phyloP scores from a whole-genome alignment of 2,888 invertebrate species.

The Drosophila prolongata region DNA sequence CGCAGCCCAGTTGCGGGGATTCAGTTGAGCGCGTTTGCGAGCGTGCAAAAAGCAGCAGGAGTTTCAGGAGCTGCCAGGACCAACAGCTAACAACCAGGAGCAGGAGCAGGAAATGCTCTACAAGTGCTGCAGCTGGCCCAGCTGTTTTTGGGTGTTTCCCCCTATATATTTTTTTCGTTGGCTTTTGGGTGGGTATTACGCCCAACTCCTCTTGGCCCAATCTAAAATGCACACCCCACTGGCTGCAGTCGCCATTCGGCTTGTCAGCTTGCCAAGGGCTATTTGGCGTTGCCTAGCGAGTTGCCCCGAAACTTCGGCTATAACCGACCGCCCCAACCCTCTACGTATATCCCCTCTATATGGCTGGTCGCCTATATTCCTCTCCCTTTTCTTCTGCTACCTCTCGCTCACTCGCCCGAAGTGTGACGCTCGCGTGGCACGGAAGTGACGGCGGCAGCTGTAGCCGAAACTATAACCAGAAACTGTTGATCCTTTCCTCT shows the following conservation, averaged over 20 bases:
- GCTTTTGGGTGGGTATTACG: conserved; percentile 16
- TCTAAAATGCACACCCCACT: conserved; percentile 29
- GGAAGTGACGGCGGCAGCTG: conserved; percentile 76
- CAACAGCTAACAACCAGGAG: conserved; percentile 6
- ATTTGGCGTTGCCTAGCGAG: conserved; percentile 72
- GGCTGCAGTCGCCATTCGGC: conserved; percentile 37
- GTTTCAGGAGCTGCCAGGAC: neutral
- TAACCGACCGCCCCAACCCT: conserved; percentile 15
- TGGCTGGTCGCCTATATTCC: neutral
- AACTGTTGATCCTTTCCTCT: conserved; percentile 71
- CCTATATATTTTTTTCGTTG: neutral
- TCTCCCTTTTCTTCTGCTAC: conserved; percentile 15
- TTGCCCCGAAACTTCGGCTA: conserved; percentile 47
- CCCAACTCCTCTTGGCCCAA: conserved; percentile 10
- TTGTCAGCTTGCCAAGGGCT: conserved; percentile 66
- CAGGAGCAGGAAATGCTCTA: conserved; percentile 65
- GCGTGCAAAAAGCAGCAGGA: conserved; percentile 68
- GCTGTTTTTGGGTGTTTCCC: conserved; percentile 43
- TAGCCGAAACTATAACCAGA: conserved; percentile 60
- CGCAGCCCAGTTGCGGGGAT: conserved; percentile 58
- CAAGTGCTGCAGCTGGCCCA: conserved; percentile 71
- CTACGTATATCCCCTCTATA: neutral
- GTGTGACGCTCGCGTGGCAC: conserved; percentile 77
- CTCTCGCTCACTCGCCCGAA: conserved; percentile 48
- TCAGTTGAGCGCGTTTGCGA: conserved; percentile 75